These are phyloP conservation scores for Epinephelus cyanopodus DNA, from an alignment of 2,113 vertebrate genomes.

Conservation along the genomic window DNA sequence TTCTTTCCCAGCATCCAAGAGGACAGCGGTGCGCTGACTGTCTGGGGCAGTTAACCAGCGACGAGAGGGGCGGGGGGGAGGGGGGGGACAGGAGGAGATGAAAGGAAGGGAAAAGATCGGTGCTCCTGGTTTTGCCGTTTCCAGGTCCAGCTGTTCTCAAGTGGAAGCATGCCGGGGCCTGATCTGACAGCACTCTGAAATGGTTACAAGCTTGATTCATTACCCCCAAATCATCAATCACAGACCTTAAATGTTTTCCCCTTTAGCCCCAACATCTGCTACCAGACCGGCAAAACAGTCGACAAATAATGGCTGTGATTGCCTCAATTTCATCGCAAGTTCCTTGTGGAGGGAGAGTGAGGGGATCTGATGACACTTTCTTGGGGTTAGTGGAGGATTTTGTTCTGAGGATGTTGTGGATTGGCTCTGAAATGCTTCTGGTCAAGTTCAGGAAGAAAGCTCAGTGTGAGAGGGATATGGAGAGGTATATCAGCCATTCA, in stretches of 20 bases:
- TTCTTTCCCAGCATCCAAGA: constrained; percentile 71
- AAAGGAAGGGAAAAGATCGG: constrained; percentile 56
- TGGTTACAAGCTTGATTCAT: constrained; percentile 84
- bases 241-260: constrained; percentile 85
- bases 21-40: constrained; percentile 52
- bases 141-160: constrained; percentile 77
- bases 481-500: constrained; percentile 33
- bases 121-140: constrained; percentile 78
- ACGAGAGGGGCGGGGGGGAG: too few species aligned
- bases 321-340: constrained; percentile 74
- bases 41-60: constrained; percentile 51
- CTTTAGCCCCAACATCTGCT: constrained; percentile 92
- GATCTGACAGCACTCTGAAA: constrained; percentile 82
- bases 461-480: constrained; percentile 30
- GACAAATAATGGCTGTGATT: constrained; percentile 82
- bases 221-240: constrained; percentile 88
- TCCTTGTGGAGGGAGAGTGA: constrained; percentile 47
- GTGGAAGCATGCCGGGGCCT: constrained; percentile 69
- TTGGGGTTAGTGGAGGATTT: constrained; percentile 23
- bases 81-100: constrained; percentile 55
- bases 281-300: constrained; percentile 80
- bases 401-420: constrained; percentile 8
- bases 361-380: constrained; percentile 39
- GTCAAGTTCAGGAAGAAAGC: constrained; percentile 25
- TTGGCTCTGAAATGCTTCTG: constrained; percentile 1